phyloP scores from a whole-genome alignment of 2,888 invertebrate species.

The Pelosia muscerda region DNA sequence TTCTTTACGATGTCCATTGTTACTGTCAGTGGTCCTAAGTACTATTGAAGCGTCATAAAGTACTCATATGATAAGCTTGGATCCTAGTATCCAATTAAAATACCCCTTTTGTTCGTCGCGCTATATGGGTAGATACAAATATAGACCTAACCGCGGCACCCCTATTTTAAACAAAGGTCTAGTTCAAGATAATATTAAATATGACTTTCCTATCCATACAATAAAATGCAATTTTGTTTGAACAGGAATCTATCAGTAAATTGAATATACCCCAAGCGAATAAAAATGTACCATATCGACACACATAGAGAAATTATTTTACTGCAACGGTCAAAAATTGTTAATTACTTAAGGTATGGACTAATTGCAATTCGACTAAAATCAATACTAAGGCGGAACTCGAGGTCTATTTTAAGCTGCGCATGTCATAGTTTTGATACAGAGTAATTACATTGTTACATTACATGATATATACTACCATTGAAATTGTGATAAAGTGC shows the following conservation, averaged over 20 bases:
- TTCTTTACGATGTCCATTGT: no score
- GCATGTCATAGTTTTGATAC: no score
- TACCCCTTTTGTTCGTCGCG: no score
- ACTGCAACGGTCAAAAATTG: not conserved
- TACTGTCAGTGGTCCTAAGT: no score
- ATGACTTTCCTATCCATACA: not conserved
- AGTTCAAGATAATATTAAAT: not conserved
- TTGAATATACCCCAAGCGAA: not conserved
- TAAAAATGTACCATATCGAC: not conserved
- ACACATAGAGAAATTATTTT: not conserved
- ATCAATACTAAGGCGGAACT: not conserved
- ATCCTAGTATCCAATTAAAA: no score
- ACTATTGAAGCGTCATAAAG: no score
- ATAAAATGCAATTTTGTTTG: slow-evolving; percentile 1
- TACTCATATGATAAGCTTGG: no score
- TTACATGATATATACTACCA: no score
- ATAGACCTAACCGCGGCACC: not conserved
- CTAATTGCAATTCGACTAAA: not conserved
- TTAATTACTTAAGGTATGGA: not conserved
- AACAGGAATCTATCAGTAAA: not conserved
- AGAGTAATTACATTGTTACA: no score
- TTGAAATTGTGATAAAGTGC: no score
- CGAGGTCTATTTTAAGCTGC: not conserved
- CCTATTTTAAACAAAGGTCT: not conserved
- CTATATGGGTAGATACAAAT: not conserved